Base-by-base conservation (phyloP, 2,888 invertebrate species). In the Parascotia fuliginaria region DNA sequence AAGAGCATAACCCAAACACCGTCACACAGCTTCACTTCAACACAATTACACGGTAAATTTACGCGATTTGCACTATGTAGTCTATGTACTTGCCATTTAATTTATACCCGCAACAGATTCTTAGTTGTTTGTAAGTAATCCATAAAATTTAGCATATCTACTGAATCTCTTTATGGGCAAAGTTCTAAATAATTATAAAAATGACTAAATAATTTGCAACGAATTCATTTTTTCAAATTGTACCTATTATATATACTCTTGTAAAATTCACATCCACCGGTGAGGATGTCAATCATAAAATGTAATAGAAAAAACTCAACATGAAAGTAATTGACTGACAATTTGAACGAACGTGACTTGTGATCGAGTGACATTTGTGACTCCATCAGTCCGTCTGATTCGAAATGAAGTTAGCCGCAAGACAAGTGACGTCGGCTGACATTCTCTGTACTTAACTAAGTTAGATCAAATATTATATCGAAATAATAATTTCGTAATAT, bases 1-100 rank as follows among this genome's bases (percentile, higher is more conserved):
- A 51, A 44, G 42, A 38, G 39, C 71, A 71, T 69, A 60, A 55
- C 66, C 60, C 60, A 47, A 47, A 53, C 40, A 51, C 60, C 47
- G 36, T 50, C 44, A 50, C 57, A 60, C 50, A 38, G 19, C 9
- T 51, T 15, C 52, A 56, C 55, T 54, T 44, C 33, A 34, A 42
- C 51, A 53, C 60, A 22, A 38, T 37, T 29, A 42, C 37, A 46
- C 52, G 43, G 39, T 19, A 19, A 42, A 47, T 50, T 45, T 24
- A 55, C 48, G n/a, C n/a, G 53, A 47, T 47, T 32, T 47, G 46
- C 55, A 59, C 59, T 59, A 61, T 6, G 7, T 19, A 24, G 19
- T 6, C 24, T 24, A 3, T 7, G 50, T 52, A 55, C 60, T 52
- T 56, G 50, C 39, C 54, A 55, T 57, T 65, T 54, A 59, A 39